Evolutionary conservation across 2,888 invertebrate species (phyloP).

Genomic region (Anorthoa munda): DNA sequence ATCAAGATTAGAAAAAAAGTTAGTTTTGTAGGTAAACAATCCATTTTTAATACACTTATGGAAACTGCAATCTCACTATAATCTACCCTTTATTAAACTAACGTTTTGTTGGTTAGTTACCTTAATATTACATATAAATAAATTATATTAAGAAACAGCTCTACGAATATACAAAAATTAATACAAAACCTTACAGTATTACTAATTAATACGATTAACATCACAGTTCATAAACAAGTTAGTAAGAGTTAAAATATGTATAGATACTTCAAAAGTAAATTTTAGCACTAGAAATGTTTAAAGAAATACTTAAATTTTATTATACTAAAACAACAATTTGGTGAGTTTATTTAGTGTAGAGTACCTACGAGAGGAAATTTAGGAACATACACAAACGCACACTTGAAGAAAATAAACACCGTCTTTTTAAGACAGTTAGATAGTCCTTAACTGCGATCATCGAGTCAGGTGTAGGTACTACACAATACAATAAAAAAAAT

Average conservation of each 20-base stretch:
- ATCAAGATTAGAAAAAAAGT: constrained; percentile 33
- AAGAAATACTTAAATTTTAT: constrained; percentile 79
- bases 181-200: constrained; percentile 87
- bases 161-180: constrained; percentile 91
- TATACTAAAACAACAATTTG: constrained; percentile 85
- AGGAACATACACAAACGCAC: constrained; percentile 86
- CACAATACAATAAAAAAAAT: constrained; percentile 61
- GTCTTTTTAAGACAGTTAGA: constrained; percentile 81
- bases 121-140: constrained; percentile 87
- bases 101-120: constrained; percentile 78
- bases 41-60: constrained; percentile 27
- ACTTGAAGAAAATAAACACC: constrained; percentile 70
- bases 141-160: constrained; percentile 89
- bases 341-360: constrained; percentile 82
- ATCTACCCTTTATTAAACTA: constrained; percentile 74
- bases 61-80: constrained; percentile 58
- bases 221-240: constrained; percentile 91
- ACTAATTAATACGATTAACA: constrained; percentile 91
- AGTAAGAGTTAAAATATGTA: constrained; percentile 84
- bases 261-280: constrained; percentile 85
- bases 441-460: constrained; percentile 63
- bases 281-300: constrained; percentile 78
- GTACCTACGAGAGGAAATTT: constrained; percentile 79
- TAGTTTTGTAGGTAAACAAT: constrained; percentile 21
- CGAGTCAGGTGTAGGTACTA: constrained; percentile 53